Conservation (phyloP, 2,797 vertebrate genomes). For the Macrochelys suwanniensis region DNA sequence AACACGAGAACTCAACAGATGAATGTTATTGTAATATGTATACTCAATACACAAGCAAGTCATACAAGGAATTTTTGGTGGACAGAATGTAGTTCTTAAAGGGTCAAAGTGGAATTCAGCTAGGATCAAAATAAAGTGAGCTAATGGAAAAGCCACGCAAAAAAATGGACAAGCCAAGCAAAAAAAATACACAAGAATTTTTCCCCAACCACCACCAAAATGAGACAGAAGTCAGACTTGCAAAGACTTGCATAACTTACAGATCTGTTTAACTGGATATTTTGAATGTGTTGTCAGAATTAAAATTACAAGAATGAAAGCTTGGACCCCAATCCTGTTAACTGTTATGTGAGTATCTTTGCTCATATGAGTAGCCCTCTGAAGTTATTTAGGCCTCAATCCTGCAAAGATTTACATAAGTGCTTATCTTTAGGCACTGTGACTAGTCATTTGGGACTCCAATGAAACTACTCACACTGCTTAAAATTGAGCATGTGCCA, state of each 20-base stretch:
- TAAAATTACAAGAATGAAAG: not conserved
- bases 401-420: not conserved
- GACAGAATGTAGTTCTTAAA: not conserved
- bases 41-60: not conserved
- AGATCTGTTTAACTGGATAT: fast-evolving
- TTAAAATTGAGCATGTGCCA: not conserved
- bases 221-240: not conserved
- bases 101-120: not conserved
- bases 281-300: not conserved
- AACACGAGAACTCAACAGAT: not conserved
- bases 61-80: not conserved
- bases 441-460: not conserved
- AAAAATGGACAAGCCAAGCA: not conserved
- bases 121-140: not conserved
- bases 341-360: not conserved
- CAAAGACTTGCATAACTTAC: not conserved
- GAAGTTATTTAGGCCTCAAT: not conserved
- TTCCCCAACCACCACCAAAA: not conserved
- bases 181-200: not conserved
- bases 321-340: not conserved
- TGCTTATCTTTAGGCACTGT: not conserved
- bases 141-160: not conserved
- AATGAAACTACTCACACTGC: not conserved
- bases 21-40: not conserved
- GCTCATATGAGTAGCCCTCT: fast-evolving